Percentiles rank a stretch among this genome's conserved stretches.
Conservation (phyloP, 30 jellyfish, hydroid and myxozoan species). For the Aurelia sp. region DNA sequence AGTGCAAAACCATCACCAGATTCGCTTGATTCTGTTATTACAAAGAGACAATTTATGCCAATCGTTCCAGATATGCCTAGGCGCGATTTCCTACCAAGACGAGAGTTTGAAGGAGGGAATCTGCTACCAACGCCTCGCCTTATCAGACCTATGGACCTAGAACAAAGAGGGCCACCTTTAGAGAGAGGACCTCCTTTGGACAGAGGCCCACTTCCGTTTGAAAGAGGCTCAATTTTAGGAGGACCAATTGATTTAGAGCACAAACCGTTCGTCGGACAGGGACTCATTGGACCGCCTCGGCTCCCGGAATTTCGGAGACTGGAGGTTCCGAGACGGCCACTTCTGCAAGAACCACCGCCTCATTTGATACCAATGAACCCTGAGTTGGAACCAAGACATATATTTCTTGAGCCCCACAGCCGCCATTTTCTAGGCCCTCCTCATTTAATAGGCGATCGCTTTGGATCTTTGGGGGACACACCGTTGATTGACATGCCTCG, state of each 20-base stretch:
- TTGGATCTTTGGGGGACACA: slow-evolving; percentile 65
- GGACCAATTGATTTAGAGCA: slow-evolving; percentile 69
- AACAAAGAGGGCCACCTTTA: slow-evolving; percentile 25
- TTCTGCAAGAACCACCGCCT: slow-evolving; percentile 32
- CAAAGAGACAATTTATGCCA: slow-evolving; percentile 74
- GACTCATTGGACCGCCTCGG: slow-evolving; percentile 48
- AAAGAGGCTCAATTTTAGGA: slow-evolving; percentile 18
- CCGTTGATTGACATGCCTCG: slow-evolving; percentile 44
- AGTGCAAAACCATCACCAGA: slow-evolving; percentile 42
- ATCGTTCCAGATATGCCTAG: slow-evolving; percentile 48
- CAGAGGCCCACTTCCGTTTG: not conserved
- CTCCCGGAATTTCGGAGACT: slow-evolving; percentile 45
- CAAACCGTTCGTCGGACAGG: slow-evolving; percentile 56
- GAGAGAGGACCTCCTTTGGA: slow-evolving; percentile 35
- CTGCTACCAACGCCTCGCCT: slow-evolving; percentile 70
- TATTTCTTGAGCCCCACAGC: slow-evolving; percentile 44
- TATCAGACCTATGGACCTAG: slow-evolving; percentile 61
- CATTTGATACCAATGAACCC: slow-evolving; percentile 32
- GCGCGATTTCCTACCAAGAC: slow-evolving; percentile 45
- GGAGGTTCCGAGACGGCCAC: slow-evolving; percentile 10
- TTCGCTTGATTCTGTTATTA: slow-evolving; percentile 26
- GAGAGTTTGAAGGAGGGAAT: slow-evolving; percentile 51
- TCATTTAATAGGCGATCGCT: slow-evolving; percentile 10
- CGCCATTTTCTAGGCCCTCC: slow-evolving; percentile 28
- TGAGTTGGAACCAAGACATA: slow-evolving; percentile 52